Evolutionary conservation across 2,888 invertebrate genomes (phyloP).

Genomic region (Deilephila porcellus): DNA sequence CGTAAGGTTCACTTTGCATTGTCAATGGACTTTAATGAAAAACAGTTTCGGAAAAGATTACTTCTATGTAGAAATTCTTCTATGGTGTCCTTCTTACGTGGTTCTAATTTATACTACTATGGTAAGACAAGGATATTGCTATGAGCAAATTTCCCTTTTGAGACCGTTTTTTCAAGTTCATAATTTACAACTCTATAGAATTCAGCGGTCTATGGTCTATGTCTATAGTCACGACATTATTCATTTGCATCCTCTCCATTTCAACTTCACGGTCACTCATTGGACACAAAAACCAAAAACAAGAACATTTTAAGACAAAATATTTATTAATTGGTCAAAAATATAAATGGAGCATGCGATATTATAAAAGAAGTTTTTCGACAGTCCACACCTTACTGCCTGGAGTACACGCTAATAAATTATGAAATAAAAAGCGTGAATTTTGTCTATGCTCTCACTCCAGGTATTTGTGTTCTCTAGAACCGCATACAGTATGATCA

Average conservation of each 20-base stretch:
- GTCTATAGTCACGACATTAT: neutral
- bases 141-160: too few species aligned
- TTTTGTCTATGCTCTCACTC: slow-evolving; percentile 79
- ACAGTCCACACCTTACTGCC: slow-evolving; percentile 46
- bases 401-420: slow-evolving; percentile 52
- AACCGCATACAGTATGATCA: slow-evolving; percentile 92
- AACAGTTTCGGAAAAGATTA: too few species aligned
- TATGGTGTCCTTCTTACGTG: too few species aligned
- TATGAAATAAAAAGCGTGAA: slow-evolving; percentile 33
- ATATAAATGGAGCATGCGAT: neutral
- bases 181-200: too few species aligned
- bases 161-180: too few species aligned
- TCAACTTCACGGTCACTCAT: slow-evolving; percentile 20
- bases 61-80: too few species aligned
- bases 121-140: too few species aligned
- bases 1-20: too few species aligned
- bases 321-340: neutral
- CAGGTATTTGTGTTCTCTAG: slow-evolving; percentile 96
- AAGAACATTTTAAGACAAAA: neutral
- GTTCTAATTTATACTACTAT: too few species aligned
- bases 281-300: neutral
- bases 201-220: too few species aligned
- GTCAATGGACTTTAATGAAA: too few species aligned
- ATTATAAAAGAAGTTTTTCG: slow-evolving; percentile 43
- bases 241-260: slow-evolving; percentile 16